Percentiles rank a stretch among this genome's conserved stretches.
Conservation (phyloP, 2,888 invertebrate species). For the Synanthedon myopaeformis region DNA sequence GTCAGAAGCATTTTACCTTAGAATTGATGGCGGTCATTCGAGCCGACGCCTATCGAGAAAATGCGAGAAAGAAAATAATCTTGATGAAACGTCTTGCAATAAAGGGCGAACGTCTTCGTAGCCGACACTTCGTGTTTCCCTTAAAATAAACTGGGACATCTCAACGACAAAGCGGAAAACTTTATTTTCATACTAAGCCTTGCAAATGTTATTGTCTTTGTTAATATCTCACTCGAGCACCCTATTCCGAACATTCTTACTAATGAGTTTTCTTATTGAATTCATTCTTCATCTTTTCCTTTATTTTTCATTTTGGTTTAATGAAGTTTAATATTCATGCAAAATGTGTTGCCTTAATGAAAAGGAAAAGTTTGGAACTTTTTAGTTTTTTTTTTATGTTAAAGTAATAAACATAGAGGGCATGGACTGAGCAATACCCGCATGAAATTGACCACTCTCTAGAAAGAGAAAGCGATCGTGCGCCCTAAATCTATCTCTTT, state of each 20-base stretch:
- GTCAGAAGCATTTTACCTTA: constrained; percentile 11
- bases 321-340: not conserved
- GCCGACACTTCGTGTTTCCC: constrained; percentile 25
- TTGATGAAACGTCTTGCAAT: constrained; percentile 54
- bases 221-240: constrained; percentile 25
- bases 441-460: no score
- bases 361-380: not conserved
- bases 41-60: constrained; percentile 26
- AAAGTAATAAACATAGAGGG: no score
- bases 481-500: no score
- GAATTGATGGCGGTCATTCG: constrained; percentile 40
- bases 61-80: constrained; percentile 52
- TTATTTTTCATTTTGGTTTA: no score
- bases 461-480: no score
- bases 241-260: constrained; percentile 13
- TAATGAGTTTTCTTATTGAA: constrained; percentile 13
- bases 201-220: constrained; percentile 36
- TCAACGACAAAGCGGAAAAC: constrained; percentile 32
- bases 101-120: constrained; percentile 37
- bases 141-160: constrained; percentile 36
- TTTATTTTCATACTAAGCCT: constrained; percentile 38
- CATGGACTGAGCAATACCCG: no score
- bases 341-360: not conserved
- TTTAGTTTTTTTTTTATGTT: not conserved
- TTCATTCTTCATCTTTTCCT: not conserved